These are phyloP conservation scores for Lontra canadensis DNA, from an alignment of 2,113 vertebrate species.

Conservation along the genomic window DNA sequence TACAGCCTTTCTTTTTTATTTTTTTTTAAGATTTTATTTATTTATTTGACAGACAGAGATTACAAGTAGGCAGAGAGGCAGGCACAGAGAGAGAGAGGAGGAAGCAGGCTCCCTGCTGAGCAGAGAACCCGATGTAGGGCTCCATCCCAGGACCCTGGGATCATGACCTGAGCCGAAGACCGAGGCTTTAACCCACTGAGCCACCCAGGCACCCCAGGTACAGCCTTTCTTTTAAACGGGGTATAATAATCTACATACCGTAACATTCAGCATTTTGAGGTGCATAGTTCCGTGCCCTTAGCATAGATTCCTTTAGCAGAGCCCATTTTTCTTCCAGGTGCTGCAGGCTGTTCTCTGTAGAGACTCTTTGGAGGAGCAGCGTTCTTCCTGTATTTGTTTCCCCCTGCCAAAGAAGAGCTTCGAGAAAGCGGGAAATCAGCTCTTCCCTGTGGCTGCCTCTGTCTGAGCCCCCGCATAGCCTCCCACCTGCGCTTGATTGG, in stretches of 20 bases:
- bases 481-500: rapidly evolving
- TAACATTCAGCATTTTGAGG: not conserved
- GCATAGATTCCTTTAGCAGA: not conserved
- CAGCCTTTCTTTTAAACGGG: not conserved
- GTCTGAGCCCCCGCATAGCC: not conserved
- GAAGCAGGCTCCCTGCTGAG: too few species aligned
- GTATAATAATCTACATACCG: not conserved
- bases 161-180: too few species aligned
- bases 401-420: not conserved
- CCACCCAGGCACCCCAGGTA: too few species aligned
- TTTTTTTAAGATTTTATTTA: too few species aligned
- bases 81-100: too few species aligned
- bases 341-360: not conserved
- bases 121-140: too few species aligned
- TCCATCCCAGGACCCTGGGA: too few species aligned
- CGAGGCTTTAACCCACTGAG: too few species aligned
- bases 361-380: not conserved
- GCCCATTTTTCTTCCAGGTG: not conserved
- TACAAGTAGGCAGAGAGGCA: too few species aligned
- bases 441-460: not conserved
- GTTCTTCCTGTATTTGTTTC: not conserved
- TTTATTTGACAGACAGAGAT: too few species aligned
- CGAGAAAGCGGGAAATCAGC: not conserved
- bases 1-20: not conserved
- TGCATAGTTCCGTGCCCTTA: not conserved